Conservation (phyloP, 1,140 invertebrate species). For the Argopecten irradians region DNA sequence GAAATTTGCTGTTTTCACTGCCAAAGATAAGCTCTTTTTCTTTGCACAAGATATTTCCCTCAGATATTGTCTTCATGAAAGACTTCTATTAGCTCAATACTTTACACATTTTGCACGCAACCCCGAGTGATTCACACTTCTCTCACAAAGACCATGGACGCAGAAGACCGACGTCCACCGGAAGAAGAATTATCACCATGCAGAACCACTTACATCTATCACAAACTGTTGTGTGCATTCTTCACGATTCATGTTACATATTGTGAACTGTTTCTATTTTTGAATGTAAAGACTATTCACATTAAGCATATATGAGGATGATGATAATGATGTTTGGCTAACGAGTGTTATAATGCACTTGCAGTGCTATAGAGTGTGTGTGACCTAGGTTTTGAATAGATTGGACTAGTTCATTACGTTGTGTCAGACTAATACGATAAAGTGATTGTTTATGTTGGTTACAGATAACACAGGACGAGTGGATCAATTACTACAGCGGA, state of each 20-base stretch:
- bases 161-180: not conserved
- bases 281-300: not conserved
- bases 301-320: not conserved
- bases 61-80: too few relatives aligned
- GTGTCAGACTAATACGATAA: too few relatives aligned
- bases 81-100: too few relatives aligned
- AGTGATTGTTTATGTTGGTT: slow-evolving; percentile 25
- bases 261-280: not conserved
- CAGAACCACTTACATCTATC: not conserved
- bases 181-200: not conserved
- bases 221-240: not conserved
- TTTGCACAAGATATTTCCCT: too few relatives aligned
- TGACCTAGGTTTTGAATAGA: not conserved
- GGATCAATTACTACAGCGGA: slow-evolving; percentile 68
- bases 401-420: not conserved
- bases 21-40: too few relatives aligned
- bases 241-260: not conserved
- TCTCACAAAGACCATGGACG: not conserved
- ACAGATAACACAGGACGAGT: slow-evolving; percentile 65
- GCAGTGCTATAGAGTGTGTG: not conserved
- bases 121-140: not conserved
- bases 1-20: too few relatives aligned
- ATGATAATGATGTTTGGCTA: too few relatives aligned
- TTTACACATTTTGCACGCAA: not conserved
- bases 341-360: too few relatives aligned